Base-by-base conservation (phyloP, 1,140 invertebrate species). In the Rhyzopertha dominica region DNA sequence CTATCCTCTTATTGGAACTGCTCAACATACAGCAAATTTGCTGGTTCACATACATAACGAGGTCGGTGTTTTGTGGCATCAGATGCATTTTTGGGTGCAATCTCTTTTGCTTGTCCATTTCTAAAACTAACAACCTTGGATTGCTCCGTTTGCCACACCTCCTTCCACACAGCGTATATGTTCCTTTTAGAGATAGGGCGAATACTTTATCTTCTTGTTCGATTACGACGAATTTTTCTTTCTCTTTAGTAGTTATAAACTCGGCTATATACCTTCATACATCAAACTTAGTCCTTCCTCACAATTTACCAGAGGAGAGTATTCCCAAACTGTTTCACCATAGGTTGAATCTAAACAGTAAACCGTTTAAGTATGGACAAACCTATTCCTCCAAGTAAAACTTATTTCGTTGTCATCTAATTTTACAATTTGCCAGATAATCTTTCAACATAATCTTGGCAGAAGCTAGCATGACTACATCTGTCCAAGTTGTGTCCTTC, bases 291-390 rank as follows among this genome's bases (percentile, higher is more conserved):
- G 10, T 10, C 18, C 3, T 5, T 26, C 22, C 14, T 32, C 41
- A 12, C 26, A 43, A 8, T 8, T 9, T 4, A 12, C 13, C 19
- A 13, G 13, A 1, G 38, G 18, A 9, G 20, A 24, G 39, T 14
- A 14, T 24, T 30, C 25, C 44, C 36, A 47, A 13, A 31, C 23
- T 5, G 28, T 24, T 30, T 47, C 44, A 13, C 37, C 44, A 16
- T 31, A 5, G 5, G 20, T 18, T 2, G 34, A 14, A 28, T 46
- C 43, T 18, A 46, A 26, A 20, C 43, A 46, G 30, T 47, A 47
- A n/a, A 18, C 28, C 29, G 7, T 23, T 14, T 12, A 47, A 10
- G 12, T 40, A 47, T 22, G 37, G 19, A 20, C 43, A 46, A 9
- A 18, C 22, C 12, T 32, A 22, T n/a, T 37, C 44, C 23, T n/a